A percentile compares a stretch with the other conserved stretches of the same genome.
phyloP scores from a whole-genome alignment of 2,113 vertebrate genomes.

The Syngnathus scovelli region DNA sequence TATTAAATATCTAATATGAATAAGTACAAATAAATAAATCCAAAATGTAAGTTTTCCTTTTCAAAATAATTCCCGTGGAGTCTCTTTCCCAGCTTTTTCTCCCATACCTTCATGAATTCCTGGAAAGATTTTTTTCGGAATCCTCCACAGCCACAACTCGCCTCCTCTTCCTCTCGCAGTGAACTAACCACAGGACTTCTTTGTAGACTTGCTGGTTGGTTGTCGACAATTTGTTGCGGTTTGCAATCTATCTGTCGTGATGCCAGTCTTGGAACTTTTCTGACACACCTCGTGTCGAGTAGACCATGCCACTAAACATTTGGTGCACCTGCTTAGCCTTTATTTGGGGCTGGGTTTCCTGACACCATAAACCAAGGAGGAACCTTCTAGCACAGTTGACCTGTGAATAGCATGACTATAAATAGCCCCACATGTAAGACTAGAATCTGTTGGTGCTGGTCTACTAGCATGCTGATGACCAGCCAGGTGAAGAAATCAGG shows the following conservation, averaged over 20 bases:
- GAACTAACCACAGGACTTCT: too few species aligned
- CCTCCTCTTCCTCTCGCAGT: too few species aligned
- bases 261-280: too few species aligned
- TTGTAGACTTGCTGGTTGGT: too few species aligned
- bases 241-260: too few species aligned
- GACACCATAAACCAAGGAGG: constrained; percentile 41
- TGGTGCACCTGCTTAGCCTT: constrained; percentile 34
- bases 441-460: constrained; percentile 25
- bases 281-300: not conserved
- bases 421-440: constrained; percentile 50
- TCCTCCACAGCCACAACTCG: not conserved
- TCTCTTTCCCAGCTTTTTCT: not conserved
- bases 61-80: not conserved
- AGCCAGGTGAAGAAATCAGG: constrained; percentile 16
- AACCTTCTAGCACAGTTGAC: constrained; percentile 39
- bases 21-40: not conserved
- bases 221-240: too few species aligned
- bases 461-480: constrained; percentile 22
- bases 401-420: constrained; percentile 47
- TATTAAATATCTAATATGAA: too few species aligned
- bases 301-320: constrained; percentile 1
- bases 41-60: not conserved
- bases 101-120: not conserved
- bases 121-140: not conserved
- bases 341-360: constrained; percentile 34